Conservation (phyloP, 1,140 invertebrate species). For the Mya arenaria region DNA sequence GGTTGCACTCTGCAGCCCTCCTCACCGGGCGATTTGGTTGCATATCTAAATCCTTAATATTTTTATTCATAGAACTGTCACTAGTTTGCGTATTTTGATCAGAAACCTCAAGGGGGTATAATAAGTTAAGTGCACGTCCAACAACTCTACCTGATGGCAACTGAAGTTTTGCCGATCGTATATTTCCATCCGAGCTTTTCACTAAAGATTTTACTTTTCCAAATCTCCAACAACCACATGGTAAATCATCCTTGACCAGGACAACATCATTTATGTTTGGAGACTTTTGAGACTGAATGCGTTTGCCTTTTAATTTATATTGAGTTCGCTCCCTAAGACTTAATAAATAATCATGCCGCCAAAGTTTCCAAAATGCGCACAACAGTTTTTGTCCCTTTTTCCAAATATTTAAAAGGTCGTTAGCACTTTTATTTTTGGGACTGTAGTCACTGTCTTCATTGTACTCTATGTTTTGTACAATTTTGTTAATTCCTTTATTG, state of each 20-base stretch:
- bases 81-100: too few species aligned
- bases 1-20: too few species aligned
- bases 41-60: too few species aligned
- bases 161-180: slow-evolving; percentile 14
- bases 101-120: not conserved
- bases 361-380: slow-evolving; percentile 19
- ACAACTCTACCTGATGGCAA: not conserved
- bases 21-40: too few species aligned
- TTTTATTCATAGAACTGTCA: too few species aligned
- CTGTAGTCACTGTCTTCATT: too few species aligned
- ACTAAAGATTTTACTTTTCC: slow-evolving; percentile 4
- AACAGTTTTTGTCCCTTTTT: slow-evolving; percentile 16
- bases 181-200: slow-evolving; percentile 17
- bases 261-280: slow-evolving; percentile 28
- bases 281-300: not conserved
- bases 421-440: not conserved
- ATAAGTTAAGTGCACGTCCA: slow-evolving; percentile 17
- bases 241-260: slow-evolving; percentile 22
- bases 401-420: slow-evolving; percentile 6
- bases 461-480: too few species aligned
- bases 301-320: slow-evolving; percentile 2
- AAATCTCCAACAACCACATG: slow-evolving; percentile 16
- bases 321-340: slow-evolving; percentile 24
- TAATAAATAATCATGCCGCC: slow-evolving; percentile 30
- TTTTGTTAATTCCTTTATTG: too few species aligned